phyloP scores from a whole-genome alignment of 2,797 vertebrate species.

The Peromyscus aztecus region DNA sequence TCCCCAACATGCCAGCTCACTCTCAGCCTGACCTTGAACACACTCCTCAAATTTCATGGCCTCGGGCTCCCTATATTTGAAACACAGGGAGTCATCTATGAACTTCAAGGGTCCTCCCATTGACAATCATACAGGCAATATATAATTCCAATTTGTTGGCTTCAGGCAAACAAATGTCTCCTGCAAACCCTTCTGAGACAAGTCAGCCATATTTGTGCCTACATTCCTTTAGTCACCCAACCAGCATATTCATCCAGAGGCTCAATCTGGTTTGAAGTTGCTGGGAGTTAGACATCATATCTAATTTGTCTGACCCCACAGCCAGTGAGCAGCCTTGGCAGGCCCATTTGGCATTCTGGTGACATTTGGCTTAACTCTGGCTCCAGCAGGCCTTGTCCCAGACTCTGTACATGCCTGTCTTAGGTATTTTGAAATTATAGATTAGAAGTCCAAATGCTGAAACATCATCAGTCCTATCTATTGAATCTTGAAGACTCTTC shows the following conservation, averaged over 20 bases:
- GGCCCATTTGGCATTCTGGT: conserved; percentile 63
- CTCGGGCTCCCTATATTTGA: not conserved
- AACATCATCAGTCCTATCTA: not conserved
- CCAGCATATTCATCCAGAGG: not conserved
- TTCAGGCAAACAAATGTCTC: not conserved
- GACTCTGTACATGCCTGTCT: conserved; percentile 57
- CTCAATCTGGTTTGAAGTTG: not conserved
- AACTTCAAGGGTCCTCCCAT: not conserved
- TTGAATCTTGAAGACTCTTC: not conserved
- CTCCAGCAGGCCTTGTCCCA: conserved; percentile 59
- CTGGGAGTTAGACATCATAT: not conserved
- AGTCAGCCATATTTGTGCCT: not conserved
- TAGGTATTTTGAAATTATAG: conserved; percentile 74
- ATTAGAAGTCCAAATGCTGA: not conserved
- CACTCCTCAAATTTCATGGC: not conserved
- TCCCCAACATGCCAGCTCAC: not conserved
- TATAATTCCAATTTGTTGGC: not conserved
- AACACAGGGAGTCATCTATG: not conserved
- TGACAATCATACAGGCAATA: not conserved
- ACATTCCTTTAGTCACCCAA: not conserved
- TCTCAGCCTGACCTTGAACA: conserved; percentile 63
- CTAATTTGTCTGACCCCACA: conserved; percentile 14
- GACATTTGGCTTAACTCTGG: conserved; percentile 56
- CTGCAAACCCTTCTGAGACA: not conserved
- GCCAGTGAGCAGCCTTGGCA: conserved; percentile 29